phyloP scores from a whole-genome alignment of 2,888 invertebrate species.

The Acrobeloides nanus region DNA sequence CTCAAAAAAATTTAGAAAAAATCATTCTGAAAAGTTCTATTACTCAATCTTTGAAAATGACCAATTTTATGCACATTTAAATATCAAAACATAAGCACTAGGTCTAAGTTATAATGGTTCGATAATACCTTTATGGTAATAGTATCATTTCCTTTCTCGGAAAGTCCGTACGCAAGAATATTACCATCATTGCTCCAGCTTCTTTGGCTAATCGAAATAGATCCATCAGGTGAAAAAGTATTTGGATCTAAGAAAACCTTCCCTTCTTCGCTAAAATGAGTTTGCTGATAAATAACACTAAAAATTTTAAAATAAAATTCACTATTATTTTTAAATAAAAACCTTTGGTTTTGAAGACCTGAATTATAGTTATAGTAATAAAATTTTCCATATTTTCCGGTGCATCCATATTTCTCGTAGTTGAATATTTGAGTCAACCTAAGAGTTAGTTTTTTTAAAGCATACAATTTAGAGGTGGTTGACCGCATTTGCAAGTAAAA shows the following conservation, averaged over 20 bases:
- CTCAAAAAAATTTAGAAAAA: too few species aligned
- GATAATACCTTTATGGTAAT: conserved; percentile 68
- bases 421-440: conserved; percentile 79
- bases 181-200: conserved; percentile 82
- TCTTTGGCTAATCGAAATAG: conserved; percentile 62
- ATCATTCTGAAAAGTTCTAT: too few species aligned
- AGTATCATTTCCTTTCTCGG: conserved; percentile 93
- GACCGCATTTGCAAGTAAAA: too few species aligned
- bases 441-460: background rate
- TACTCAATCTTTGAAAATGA: too few species aligned
- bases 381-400: conserved; percentile 70
- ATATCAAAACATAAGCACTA: too few species aligned
- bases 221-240: conserved; percentile 79
- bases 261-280: conserved; percentile 66
- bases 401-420: conserved; percentile 87
- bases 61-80: too few species aligned
- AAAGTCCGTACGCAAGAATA: conserved; percentile 81
- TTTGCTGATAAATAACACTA: conserved; percentile 84
- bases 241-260: conserved; percentile 89
- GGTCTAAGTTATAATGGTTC: too few species aligned
- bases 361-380: conserved; percentile 89
- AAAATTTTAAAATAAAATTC: too few species aligned
- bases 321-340: too few species aligned
- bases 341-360: conserved; percentile 93
- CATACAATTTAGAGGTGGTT: background rate